Percentiles rank a stretch among this genome's conserved stretches.
phyloP scores from a whole-genome alignment of 2,797 vertebrate species.

The Sebastes umbrosus region DNA sequence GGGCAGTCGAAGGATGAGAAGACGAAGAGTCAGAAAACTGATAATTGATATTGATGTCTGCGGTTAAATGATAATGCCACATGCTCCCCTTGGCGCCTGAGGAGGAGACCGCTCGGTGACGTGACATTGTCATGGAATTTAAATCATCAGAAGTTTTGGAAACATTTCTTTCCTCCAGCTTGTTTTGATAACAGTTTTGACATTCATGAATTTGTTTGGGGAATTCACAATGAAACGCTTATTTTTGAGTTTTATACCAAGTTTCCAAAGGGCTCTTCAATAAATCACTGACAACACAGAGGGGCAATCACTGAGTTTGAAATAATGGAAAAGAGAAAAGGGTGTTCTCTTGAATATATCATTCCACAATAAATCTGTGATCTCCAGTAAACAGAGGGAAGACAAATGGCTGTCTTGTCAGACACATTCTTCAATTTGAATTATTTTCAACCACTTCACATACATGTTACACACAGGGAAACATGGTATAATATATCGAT shows the following conservation, averaged over 20 bases:
- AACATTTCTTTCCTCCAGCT: constrained; percentile 7
- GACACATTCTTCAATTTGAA: background rate
- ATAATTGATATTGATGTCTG: constrained; percentile 62
- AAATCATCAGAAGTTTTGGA: constrained; percentile 5
- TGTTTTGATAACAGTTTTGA: constrained; percentile 18
- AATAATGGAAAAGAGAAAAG: constrained; percentile 32
- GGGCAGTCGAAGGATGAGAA: background rate
- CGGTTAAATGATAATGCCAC: constrained; percentile 42
- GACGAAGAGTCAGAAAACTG: constrained; percentile 45
- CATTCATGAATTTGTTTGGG: constrained; percentile 19
- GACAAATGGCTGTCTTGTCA: constrained; percentile 5
- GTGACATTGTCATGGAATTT: constrained; percentile 16
- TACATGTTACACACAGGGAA: background rate
- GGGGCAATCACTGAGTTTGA: constrained; percentile 34
- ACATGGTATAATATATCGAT: background rate
- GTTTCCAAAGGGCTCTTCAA: constrained; percentile 36
- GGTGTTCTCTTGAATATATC: constrained; percentile 30
- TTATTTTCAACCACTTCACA: background rate
- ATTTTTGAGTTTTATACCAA: constrained; percentile 27
- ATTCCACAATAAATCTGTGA: constrained; percentile 24
- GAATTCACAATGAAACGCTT: constrained; percentile 30
- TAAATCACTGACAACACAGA: constrained; percentile 44
- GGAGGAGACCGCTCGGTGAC: background rate
- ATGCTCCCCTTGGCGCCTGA: constrained; percentile 1
- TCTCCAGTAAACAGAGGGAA: constrained; percentile 22